Evolutionary conservation across 2,797 vertebrate species (phyloP), one percentile per base, ranked within the genome.

Genomic region (Phrynocephalus vlangalii): DNA sequence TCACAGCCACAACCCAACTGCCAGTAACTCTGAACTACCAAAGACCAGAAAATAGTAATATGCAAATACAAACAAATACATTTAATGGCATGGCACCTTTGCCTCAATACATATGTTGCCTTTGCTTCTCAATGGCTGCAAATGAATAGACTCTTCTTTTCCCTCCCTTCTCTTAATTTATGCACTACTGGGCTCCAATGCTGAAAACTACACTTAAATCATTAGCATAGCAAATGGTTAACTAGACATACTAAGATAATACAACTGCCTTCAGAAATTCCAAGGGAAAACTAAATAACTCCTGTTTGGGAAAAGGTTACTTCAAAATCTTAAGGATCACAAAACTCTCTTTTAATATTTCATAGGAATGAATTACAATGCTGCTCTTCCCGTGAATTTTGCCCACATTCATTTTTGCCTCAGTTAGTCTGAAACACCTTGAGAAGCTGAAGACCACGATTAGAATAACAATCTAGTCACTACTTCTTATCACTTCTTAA

Each of bases 221-320:
- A 85, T 91, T 91, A 94, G 91, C 68, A 81, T 18, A 92, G 82
- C 33, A 89, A 93, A 94, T 86, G 38, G 86, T 94, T 94, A 91
- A 92, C 83, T 84, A 85, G 71, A 66, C 90, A 90, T 66, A 92
- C 84, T 85, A 28, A 91, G 38, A 94, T 89, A 93, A 90, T 92
- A 91, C 84, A 88, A 68, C 33, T 50, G 26, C 24, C 87, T 87
- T 73, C 89, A 91, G 92, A 93, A 92, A 87, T 68, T 83, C 71
- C 90, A 89, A 91, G 44, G 86, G n/a, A 93, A 87, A 87, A 88
- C 72, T 0, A 90, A 91, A 84, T 92, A 92, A 92, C 85, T 44
- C n/a, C 16, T 56, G 93, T 93, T 94, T 94, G 87, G 77, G 92
- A 28, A 87, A 48, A 92, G 72, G 73, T 89, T 86, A 89, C 91